Evolutionary conservation across 1,140 invertebrate species (phyloP).

Genomic region (Drosophila watanabei): DNA sequence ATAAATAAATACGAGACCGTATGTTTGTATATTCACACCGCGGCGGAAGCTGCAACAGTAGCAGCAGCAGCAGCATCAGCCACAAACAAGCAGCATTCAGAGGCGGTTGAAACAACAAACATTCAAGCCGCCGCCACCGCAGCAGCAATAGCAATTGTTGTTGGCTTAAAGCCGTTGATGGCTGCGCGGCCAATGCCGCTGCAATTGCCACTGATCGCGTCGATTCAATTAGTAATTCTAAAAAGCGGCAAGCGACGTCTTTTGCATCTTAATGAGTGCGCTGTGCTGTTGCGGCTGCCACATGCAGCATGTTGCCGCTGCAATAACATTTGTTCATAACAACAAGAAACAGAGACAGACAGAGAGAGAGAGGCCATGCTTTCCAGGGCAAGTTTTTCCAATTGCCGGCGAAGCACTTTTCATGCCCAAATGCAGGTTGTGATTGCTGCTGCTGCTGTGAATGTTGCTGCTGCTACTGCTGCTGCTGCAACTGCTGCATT

Average conservation of each 20-base stretch:
- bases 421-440: slow-evolving; percentile 74
- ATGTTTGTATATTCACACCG: slow-evolving; percentile 52
- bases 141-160: slow-evolving; percentile 34
- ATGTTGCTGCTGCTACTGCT: slow-evolving; percentile 10
- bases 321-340: slow-evolving; percentile 71
- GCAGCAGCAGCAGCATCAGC: slow-evolving; percentile 15
- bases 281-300: slow-evolving; percentile 11
- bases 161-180: slow-evolving; percentile 37
- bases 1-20: slow-evolving; percentile 42
- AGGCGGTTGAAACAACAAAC: slow-evolving; percentile 53
- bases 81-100: slow-evolving; percentile 16
- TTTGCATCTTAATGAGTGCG: slow-evolving; percentile 79
- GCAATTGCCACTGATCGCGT: slow-evolving; percentile 81
- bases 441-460: slow-evolving; percentile 26
- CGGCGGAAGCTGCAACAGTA: slow-evolving; percentile 57
- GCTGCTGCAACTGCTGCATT: slow-evolving; percentile 38
- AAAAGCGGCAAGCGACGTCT: slow-evolving; percentile 81
- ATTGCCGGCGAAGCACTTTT: slow-evolving; percentile 73
- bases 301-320: slow-evolving; percentile 46
- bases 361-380: slow-evolving; percentile 27
- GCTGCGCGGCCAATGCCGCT: slow-evolving; percentile 59
- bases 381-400: slow-evolving; percentile 75
- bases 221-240: slow-evolving; percentile 85
- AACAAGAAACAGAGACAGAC: slow-evolving; percentile 36
- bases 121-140: slow-evolving; percentile 53